phyloP scores from a whole-genome alignment of 2,888 invertebrate genomes.

The Amiota communis region DNA sequence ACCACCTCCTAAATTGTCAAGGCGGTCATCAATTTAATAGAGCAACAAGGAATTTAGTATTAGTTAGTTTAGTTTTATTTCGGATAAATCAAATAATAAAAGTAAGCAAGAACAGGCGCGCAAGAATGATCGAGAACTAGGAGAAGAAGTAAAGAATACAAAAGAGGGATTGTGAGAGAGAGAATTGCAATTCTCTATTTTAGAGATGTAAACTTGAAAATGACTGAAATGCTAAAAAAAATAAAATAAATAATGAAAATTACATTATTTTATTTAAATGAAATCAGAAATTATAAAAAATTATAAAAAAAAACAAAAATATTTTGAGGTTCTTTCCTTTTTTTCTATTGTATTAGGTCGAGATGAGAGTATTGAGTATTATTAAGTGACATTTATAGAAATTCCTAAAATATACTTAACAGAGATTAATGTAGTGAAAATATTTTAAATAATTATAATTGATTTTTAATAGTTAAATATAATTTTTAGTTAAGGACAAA shows the following conservation, averaged over 20 bases:
- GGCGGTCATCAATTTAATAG: background rate
- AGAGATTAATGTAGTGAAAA: constrained; percentile 2
- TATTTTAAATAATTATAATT: background rate
- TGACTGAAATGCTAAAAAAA: constrained; percentile 56
- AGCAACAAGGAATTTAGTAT: background rate
- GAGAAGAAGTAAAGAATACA: too few relatives aligned
- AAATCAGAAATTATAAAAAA: constrained; percentile 48
- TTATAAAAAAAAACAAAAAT: constrained; percentile 21
- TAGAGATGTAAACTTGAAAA: constrained; percentile 33
- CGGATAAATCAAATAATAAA: background rate
- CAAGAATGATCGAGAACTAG: too few relatives aligned
- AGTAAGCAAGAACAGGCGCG: background rate
- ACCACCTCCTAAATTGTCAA: too few relatives aligned
- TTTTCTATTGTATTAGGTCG: background rate
- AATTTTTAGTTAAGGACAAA: background rate
- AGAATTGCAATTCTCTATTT: constrained; percentile 3
- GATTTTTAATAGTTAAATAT: background rate
- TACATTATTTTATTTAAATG: constrained; percentile 48
- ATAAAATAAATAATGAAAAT: constrained; percentile 38
- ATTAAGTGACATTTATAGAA: too few relatives aligned
- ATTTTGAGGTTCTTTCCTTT: constrained; percentile 15
- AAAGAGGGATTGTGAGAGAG: background rate
- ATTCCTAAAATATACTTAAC: background rate
- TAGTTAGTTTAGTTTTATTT: constrained; percentile 2
- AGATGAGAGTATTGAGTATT: too few relatives aligned